These are phyloP conservation scores for Zophobas atratus DNA, from an alignment of 1,140 invertebrate species.

Conservation along the genomic window DNA sequence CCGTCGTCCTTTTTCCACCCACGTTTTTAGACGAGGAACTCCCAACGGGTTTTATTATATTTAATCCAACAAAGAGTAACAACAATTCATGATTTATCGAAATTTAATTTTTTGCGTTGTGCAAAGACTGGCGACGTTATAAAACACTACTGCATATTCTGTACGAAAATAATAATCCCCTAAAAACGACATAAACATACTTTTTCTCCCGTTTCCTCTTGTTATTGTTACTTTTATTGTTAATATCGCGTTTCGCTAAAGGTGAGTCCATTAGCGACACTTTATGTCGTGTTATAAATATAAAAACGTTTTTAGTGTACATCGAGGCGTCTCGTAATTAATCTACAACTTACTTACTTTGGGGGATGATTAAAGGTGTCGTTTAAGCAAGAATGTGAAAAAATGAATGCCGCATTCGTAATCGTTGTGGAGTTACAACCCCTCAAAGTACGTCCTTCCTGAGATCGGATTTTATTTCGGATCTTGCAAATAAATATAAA, in stretches of 20 bases:
- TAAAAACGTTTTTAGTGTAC: slow-evolving; percentile 20
- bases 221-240: background rate
- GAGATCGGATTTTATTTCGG: background rate
- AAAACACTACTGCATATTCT: no score
- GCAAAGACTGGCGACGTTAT: no score
- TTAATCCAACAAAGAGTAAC: no score
- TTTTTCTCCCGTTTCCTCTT: background rate
- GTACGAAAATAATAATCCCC: no score
- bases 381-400: slow-evolving; percentile 16
- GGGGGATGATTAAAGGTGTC: slow-evolving; percentile 1
- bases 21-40: no score
- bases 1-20: no score
- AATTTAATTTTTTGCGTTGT: no score
- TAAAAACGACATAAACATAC: background rate
- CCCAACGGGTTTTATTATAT: no score
- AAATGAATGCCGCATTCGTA: background rate
- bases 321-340: background rate
- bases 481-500: background rate
- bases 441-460: background rate
- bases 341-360: slow-evolving; percentile 13
- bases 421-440: slow-evolving; percentile 2
- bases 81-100: no score
- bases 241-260: slow-evolving; percentile 2
- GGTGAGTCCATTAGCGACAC: slow-evolving; percentile 1
- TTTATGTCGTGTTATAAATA: slow-evolving; percentile 6